Evolutionary conservation across 92 coral and sea anemone genomes (phyloP), one percentile per base, ranked within the genome.

Genomic region (Isaurus tuberculatus): DNA sequence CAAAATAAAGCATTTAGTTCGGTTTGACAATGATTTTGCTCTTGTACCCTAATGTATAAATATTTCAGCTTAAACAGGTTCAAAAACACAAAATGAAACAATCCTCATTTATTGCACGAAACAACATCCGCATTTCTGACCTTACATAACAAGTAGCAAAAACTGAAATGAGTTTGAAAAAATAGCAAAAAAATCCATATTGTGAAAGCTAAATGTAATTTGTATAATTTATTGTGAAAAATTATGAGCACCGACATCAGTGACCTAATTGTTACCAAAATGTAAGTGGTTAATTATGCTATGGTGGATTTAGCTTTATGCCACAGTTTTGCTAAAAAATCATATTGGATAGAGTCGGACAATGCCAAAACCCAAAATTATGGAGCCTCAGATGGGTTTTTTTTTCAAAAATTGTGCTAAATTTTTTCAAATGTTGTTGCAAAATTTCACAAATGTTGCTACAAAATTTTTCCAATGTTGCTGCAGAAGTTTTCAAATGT

Each of bases 41-140:
- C 63, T 73, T 73, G 75, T 71, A 73, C 64, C 68, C 17, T 25
- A 73, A 73, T 53, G 28, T 60, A 43, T 72, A 32, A 72, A 72
- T 70, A 44, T 72, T 44, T 72, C 78, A 72, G 78, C 60, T 72
- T 22, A 72, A 44, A 72, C 78, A 72, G 78, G 78, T 26, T 40
- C 78, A 72, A 72, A 72, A 61, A 46, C 40, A 72, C 61, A 26
- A 44, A 72, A 72, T 36, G 25, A 70, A 70, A 68, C 17, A 68
- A 68, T 68, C 51, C 73, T 34, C 49, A 68, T 68, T 34, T 68
- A 68, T 68, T 68, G 73, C 46, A 68, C 75, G 40, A 70, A 33
- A 9, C 78, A 14, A 66, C 34, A 43, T 19, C 78, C 31, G 31
- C 33, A 42, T 43, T 72, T 46, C 57, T 43, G 9, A 23, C 78